Evolutionary conservation across 2,888 invertebrate genomes (phyloP).

Genomic region (Rhogogaster chlorosoma): DNA sequence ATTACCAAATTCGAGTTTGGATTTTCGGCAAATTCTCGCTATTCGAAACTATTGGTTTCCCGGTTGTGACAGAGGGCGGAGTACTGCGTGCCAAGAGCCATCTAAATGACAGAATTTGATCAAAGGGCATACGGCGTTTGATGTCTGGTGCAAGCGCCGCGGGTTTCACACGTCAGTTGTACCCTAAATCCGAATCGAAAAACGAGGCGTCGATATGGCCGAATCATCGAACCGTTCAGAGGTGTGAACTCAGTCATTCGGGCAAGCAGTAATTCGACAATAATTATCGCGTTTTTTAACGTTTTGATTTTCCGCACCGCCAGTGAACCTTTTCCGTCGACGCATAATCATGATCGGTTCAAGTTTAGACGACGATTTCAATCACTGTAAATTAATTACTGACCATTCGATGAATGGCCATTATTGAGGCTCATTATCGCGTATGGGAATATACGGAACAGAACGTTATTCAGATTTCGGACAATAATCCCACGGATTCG

Average conservation of each 20-base stretch:
- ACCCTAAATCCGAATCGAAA: slow-evolving; percentile 22
- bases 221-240: slow-evolving; percentile 17
- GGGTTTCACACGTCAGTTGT: slow-evolving; percentile 66
- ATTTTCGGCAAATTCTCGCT: background rate
- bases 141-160: slow-evolving; percentile 74
- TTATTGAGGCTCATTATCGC: background rate
- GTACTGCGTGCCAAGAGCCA: slow-evolving; percentile 70
- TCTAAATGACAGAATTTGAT: slow-evolving; percentile 76
- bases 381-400: background rate
- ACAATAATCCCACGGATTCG: background rate
- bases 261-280: background rate
- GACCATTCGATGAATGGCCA: background rate
- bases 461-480: background rate
- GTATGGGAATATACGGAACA: background rate
- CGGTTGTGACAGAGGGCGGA: slow-evolving; percentile 36
- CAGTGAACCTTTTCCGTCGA: background rate
- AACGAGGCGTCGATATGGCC: background rate
- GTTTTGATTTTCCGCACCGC: background rate
- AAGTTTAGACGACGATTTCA: background rate
- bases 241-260: background rate
- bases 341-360: too few relatives aligned
- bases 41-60: slow-evolving; percentile 6
- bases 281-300: background rate
- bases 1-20: background rate
- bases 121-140: slow-evolving; percentile 75